These are phyloP conservation scores for Neoniphon sammara DNA, from an alignment of 2,797 vertebrate species.

Conservation along the genomic window DNA sequence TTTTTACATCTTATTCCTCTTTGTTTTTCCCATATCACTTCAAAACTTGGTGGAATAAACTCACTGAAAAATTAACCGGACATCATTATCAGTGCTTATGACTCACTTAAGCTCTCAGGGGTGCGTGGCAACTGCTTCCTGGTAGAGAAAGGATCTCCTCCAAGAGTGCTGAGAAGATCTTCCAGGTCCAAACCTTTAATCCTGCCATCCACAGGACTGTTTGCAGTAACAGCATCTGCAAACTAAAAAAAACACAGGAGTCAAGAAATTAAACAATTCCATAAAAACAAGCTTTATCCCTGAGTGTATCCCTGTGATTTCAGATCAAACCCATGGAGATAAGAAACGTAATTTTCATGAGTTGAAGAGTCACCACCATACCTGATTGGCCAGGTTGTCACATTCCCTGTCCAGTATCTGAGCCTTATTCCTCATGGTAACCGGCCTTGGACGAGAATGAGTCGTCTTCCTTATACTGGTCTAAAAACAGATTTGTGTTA, in stretches of 20 bases:
- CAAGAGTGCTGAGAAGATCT: conserved; percentile 78
- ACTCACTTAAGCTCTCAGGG: conserved; percentile 91
- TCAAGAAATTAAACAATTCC: neutral
- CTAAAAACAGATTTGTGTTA: conserved; percentile 39
- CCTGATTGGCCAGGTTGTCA: conserved; percentile 78
- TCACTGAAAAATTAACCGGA: too few relatives aligned
- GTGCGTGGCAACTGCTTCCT: conserved; percentile 88
- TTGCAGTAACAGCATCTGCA: conserved; percentile 80
- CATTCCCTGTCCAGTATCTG: conserved; percentile 72
- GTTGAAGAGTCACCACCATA: conserved; percentile 20
- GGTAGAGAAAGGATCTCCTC: conserved; percentile 86
- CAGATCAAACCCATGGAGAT: neutral
- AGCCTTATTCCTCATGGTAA: conserved; percentile 40
- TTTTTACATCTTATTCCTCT: too few relatives aligned
- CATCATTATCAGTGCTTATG: neutral
- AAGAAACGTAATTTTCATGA: neutral
- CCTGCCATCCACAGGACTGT: conserved; percentile 53
- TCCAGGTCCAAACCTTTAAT: conserved; percentile 77
- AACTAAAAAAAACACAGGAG: conserved; percentile 77
- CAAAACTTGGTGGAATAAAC: too few relatives aligned
- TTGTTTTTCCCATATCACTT: too few relatives aligned
- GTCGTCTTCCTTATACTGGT: conserved; percentile 26
- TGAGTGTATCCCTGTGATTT: neutral
- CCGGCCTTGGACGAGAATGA: neutral
- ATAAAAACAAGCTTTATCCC: neutral